Evolutionary conservation across 30 jellyfish, hydroid and myxozoan species (phyloP).

Genomic region (Phacellophora camtschatica): DNA sequence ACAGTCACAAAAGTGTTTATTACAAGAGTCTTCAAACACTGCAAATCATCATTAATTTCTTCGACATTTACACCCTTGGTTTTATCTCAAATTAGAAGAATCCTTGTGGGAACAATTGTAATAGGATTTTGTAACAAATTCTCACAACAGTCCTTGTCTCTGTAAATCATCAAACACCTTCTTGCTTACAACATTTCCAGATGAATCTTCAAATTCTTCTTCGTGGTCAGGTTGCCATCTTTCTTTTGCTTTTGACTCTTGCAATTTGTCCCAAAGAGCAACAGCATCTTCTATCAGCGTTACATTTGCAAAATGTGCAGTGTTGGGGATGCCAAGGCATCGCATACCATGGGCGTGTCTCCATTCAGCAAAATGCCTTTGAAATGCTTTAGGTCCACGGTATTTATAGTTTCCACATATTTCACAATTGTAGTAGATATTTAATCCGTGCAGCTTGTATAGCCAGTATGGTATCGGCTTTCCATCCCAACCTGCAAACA

Average conservation of each 20-base stretch:
- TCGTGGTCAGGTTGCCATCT: conserved; percentile 95
- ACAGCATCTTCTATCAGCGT: conserved; percentile 90
- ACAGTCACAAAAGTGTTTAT: no score
- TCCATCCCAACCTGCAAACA: conserved; percentile 93
- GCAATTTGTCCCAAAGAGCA: conserved; percentile 90
- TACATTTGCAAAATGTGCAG: conserved; percentile 97
- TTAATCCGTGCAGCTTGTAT: conserved; percentile 89
- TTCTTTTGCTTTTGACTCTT: conserved; percentile 76
- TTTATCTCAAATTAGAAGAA: no score
- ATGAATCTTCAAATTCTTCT: conserved; percentile 94
- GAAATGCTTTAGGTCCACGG: conserved; percentile 99
- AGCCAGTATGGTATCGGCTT: conserved; percentile 98
- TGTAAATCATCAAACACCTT: conserved; percentile 86
- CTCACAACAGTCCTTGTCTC: conserved; percentile 94
- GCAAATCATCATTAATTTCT: no score
- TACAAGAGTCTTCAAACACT: no score
- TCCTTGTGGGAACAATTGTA: no score
- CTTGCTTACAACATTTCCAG: conserved; percentile 92
- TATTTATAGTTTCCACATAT: conserved; percentile 92
- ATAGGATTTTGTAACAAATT: no score
- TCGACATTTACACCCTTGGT: no score
- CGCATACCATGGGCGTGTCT: conserved; percentile 99
- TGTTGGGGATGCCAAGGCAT: conserved; percentile 88
- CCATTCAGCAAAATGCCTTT: conserved; percentile 98
- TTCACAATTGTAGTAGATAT: conserved; percentile 90